Percentiles rank a stretch among this genome's conserved stretches.
phyloP scores from a whole-genome alignment of 1,140 invertebrate genomes.

The Vanessa tameamea region DNA sequence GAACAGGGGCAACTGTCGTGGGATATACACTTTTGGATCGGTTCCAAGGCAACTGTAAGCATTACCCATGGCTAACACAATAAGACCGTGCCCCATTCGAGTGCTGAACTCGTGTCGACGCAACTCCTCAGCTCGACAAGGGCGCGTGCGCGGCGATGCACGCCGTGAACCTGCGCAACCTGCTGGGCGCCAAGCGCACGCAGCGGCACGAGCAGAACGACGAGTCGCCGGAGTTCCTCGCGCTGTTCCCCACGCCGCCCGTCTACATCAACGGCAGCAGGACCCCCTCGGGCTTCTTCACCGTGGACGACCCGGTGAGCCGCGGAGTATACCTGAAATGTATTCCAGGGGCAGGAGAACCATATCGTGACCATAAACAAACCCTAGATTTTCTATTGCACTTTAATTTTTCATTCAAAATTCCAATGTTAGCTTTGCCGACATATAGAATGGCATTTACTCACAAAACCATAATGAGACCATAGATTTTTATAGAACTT shows the following conservation, averaged over 20 bases:
- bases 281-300: constrained; percentile 98
- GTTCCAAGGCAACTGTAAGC: constrained; percentile 93
- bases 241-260: constrained; percentile 95
- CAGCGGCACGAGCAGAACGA: constrained; percentile 98
- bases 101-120: too few relatives aligned
- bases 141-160: constrained; percentile 99
- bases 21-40: constrained; percentile 99
- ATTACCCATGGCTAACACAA: too few relatives aligned
- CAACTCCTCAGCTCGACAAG: constrained; percentile 90
- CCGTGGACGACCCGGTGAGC: constrained; percentile 93
- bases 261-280: constrained; percentile 98
- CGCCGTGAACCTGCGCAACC: constrained; percentile 98
- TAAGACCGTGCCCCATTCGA: too few relatives aligned
- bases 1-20: constrained; percentile 92
- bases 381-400: constrained; percentile 1
- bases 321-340: neutral
- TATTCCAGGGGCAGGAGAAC: too few relatives aligned
- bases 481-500: too few relatives aligned
- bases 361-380: too few relatives aligned
- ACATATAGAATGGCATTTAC: neutral
- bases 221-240: constrained; percentile 97
- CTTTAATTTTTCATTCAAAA: too few relatives aligned
- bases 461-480: too few relatives aligned
- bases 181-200: constrained; percentile 97
- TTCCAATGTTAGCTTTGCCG: too few relatives aligned